Evolutionary conservation across 1,140 invertebrate genomes (phyloP).

Genomic region (Wasmannia auropunctata): DNA sequence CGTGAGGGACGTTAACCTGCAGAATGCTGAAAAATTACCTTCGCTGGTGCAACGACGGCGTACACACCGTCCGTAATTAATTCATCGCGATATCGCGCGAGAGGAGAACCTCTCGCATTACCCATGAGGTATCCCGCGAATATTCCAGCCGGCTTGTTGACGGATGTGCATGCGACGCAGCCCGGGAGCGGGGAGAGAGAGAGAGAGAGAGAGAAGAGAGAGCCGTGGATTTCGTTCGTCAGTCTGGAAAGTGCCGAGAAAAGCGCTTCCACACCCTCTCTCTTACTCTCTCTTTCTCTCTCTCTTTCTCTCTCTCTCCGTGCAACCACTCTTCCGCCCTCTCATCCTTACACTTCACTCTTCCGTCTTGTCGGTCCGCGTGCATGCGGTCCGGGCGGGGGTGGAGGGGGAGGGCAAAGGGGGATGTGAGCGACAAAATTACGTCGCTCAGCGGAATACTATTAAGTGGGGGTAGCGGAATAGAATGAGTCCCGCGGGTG

Average conservation of each 20-base stretch:
- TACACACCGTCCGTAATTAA: conserved; percentile 38
- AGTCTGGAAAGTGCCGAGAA: conserved; percentile 12
- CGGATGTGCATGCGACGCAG: conserved; percentile 39
- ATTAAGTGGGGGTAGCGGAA: conserved; percentile 77
- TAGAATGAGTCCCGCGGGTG: conserved; percentile 75
- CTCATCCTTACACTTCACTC: conserved; percentile 33
- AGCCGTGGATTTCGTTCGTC: conserved; percentile 32
- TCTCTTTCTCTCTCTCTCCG: neutral
- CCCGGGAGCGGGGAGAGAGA: neutral
- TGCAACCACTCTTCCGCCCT: neutral
- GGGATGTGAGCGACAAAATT: conserved; percentile 76
- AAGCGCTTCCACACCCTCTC: conserved; percentile 7
- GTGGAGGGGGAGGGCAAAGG: too few species aligned
- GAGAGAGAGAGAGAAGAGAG: neutral
- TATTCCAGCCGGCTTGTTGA: conserved; percentile 57
- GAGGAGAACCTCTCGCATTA: conserved; percentile 36
- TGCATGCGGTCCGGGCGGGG: conserved; percentile 36
- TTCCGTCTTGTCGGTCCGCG: conserved; percentile 15
- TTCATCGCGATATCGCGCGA: conserved; percentile 48
- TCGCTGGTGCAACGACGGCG: neutral
- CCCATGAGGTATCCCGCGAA: conserved; percentile 36
- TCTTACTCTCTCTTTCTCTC: neutral
- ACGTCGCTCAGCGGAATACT: conserved; percentile 79
- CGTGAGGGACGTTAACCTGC: conserved; percentile 23
- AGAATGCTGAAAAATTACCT: conserved; percentile 53